A percentile compares a stretch with the other conserved stretches of the same genome.
These are phyloP conservation scores for Cygnus olor DNA, from an alignment of 2,797 vertebrate genomes.

Conservation along the genomic window DNA sequence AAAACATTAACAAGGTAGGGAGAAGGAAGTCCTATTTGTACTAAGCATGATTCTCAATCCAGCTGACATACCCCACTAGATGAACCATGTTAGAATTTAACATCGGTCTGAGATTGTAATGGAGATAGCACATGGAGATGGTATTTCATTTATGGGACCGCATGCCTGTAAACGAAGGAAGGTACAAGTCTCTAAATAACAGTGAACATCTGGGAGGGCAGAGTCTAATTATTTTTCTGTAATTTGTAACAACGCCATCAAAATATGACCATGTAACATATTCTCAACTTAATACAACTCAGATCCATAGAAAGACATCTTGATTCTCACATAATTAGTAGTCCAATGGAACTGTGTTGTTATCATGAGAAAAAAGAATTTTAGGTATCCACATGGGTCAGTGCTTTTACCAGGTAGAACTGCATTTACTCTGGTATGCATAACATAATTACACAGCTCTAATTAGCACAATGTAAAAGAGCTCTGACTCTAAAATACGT, in stretches of 20 bases:
- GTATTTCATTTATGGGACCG: background rate
- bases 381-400: background rate
- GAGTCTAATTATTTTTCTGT: background rate
- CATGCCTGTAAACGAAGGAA: background rate
- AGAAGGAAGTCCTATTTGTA: slow-evolving; percentile 46
- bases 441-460: background rate
- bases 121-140: background rate
- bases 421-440: background rate
- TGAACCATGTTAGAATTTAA: background rate
- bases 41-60: background rate
- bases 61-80: background rate
- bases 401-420: background rate
- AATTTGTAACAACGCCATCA: background rate
- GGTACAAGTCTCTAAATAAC: background rate
- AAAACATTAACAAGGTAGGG: slow-evolving; percentile 46
- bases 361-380: background rate
- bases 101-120: background rate
- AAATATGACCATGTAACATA: background rate
- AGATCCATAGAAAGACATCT: background rate
- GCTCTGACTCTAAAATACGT: background rate
- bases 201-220: background rate
- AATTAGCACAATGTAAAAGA: background rate
- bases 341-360: background rate
- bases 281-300: background rate
- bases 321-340: background rate